Conservation (phyloP, 1,140 invertebrate species). For the Frieseomelitta varia region DNA sequence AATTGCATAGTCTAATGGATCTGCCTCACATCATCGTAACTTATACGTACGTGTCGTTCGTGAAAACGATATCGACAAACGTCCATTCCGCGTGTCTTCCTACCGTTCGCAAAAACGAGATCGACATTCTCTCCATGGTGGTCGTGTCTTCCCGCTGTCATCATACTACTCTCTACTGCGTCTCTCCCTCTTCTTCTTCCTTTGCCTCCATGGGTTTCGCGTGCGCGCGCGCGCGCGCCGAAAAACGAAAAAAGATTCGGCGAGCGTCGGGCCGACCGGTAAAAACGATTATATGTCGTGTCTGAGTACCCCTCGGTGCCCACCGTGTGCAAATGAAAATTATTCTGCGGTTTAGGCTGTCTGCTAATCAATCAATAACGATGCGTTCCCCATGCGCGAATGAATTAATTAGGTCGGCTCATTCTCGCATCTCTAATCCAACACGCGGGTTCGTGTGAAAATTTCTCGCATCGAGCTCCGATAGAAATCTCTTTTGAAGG, state of each 20-base stretch:
- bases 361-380: slow-evolving; percentile 46
- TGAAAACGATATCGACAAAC: slow-evolving; percentile 68
- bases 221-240: background rate
- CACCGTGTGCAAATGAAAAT: slow-evolving; percentile 14
- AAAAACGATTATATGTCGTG: slow-evolving; percentile 40
- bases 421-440: background rate
- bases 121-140: slow-evolving; percentile 64
- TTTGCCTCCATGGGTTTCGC: slow-evolving; percentile 21
- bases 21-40: slow-evolving; percentile 67
- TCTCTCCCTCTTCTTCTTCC: slow-evolving; percentile 63
- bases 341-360: slow-evolving; percentile 33
- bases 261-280: background rate
- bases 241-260: slow-evolving; percentile 12
- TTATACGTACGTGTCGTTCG: slow-evolving; percentile 68
- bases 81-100: slow-evolving; percentile 68
- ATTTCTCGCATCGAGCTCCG: background rate
- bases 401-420: slow-evolving; percentile 47
- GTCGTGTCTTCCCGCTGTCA: slow-evolving; percentile 67
- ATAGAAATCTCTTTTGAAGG: background rate
- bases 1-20: slow-evolving; percentile 69
- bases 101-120: slow-evolving; percentile 61
- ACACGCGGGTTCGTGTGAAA: background rate
- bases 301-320: slow-evolving; percentile 24
- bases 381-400: slow-evolving; percentile 22
- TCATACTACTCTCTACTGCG: slow-evolving; percentile 49